Evolutionary conservation across 2,888 invertebrate genomes (phyloP).

Genomic region (Tridacna crocea): DNA sequence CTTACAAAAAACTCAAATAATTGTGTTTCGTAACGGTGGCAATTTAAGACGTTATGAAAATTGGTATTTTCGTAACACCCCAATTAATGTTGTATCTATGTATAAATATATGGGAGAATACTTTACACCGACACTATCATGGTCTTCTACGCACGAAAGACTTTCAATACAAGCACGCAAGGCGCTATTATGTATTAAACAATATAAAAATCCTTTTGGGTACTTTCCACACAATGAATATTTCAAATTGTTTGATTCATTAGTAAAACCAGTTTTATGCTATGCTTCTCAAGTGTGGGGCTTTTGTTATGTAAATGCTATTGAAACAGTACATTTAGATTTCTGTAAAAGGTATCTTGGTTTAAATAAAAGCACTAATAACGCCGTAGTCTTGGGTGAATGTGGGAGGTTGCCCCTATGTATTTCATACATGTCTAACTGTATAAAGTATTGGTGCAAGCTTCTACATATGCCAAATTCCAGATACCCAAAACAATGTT

Average conservation of each 20-base stretch:
- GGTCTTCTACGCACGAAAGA: constrained; percentile 1
- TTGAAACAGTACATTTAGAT: constrained; percentile 12
- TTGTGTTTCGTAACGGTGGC: constrained; percentile 11
- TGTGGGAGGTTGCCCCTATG: background rate
- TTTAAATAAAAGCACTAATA: background rate
- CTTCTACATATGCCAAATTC: background rate
- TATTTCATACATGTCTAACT: background rate
- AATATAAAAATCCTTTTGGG: constrained; percentile 11
- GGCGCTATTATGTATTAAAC: background rate
- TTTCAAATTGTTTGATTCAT: constrained; percentile 29
- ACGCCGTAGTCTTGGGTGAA: background rate
- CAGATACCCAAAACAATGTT: constrained; percentile 34
- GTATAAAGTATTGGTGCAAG: constrained; percentile 10
- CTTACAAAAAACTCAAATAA: background rate
- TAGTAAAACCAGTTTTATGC: constrained; percentile 7
- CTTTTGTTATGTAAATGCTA: background rate
- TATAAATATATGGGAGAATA: constrained; percentile 24
- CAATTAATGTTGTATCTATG: constrained; percentile 1
- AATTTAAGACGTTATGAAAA: constrained; percentile 13
- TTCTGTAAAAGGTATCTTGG: constrained; percentile 5
- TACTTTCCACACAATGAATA: constrained; percentile 4
- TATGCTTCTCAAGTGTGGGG: constrained; percentile 22
- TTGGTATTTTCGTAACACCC: background rate
- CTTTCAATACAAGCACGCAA: constrained; percentile 14
- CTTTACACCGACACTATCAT: constrained; percentile 15